phyloP scores from a whole-genome alignment of 2,888 invertebrate genomes.

The Siphlonurus alternatus region DNA sequence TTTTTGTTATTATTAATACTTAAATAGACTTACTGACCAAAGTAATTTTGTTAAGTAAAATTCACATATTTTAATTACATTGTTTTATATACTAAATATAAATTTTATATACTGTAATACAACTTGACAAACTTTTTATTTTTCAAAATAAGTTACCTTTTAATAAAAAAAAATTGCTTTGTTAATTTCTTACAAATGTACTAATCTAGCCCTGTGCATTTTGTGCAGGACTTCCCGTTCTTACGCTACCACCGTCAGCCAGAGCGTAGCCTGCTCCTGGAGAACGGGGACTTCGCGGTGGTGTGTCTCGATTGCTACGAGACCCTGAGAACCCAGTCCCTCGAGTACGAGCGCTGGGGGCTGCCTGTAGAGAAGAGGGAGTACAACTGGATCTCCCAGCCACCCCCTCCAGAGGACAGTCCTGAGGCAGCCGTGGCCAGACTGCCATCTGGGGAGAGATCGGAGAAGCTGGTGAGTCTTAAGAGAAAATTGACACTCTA shows the following conservation, averaged over 20 bases:
- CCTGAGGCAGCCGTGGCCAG: conserved; percentile 69
- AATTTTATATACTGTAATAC: no score
- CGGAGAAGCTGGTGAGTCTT: conserved; percentile 56
- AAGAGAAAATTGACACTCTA: conserved; percentile 3
- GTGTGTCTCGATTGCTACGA: conserved; percentile 89
- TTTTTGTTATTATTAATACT: no score
- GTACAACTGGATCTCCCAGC: conserved; percentile 88
- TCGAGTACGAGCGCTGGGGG: conserved; percentile 79
- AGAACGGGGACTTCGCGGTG: conserved; percentile 79
- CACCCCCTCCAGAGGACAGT: conserved; percentile 80
- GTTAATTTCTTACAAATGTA: no score
- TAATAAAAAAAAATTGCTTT: no score
- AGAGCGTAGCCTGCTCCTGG: conserved; percentile 65
- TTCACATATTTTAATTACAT: no score
- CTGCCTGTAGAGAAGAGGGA: conserved; percentile 78
- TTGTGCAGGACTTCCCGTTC: conserved; percentile 69
- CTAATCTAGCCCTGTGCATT: no score
- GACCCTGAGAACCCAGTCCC: conserved; percentile 74
- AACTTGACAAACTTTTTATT: no score
- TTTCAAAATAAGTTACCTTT: no score
- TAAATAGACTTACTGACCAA: no score
- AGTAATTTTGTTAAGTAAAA: no score
- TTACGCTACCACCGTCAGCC: conserved; percentile 66
- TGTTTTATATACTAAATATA: no score
- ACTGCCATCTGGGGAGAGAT: conserved; percentile 69